Percentiles rank a stretch among this genome's conserved stretches.
These are phyloP conservation scores for Steinernema scapterisci DNA, from an alignment of 2,888 invertebrate species.

Conservation along the genomic window DNA sequence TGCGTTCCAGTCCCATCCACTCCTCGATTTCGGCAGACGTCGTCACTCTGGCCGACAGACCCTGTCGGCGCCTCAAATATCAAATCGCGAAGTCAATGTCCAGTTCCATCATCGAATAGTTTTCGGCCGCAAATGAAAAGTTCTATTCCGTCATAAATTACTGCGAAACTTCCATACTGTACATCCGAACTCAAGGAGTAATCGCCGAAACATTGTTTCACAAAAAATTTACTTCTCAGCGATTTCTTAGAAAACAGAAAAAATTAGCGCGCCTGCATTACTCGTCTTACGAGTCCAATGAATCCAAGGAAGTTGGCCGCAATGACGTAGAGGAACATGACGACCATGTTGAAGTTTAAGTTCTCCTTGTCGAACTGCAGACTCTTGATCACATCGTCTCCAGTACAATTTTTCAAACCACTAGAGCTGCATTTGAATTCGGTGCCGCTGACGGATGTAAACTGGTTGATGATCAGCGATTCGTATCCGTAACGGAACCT, in stretches of 20 bases:
- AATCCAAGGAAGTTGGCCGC: conserved; percentile 54
- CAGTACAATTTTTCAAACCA: conserved; percentile 34
- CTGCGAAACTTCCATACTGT: too few relatives aligned
- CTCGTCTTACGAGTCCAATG: conserved; percentile 56
- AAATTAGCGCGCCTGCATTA: conserved; percentile 40
- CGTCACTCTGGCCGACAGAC: not conserved
- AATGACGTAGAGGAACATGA: conserved; percentile 50
- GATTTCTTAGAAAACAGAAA: too few relatives aligned
- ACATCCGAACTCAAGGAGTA: too few relatives aligned
- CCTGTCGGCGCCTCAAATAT: not conserved
- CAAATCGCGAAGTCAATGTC: not conserved
- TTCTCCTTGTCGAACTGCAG: conserved; percentile 49
- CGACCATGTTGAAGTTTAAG: conserved; percentile 50
- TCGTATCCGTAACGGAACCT: conserved; percentile 65
- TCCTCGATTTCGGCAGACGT: conserved; percentile 20
- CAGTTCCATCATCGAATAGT: conserved; percentile 20
- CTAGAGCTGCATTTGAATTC: not conserved
- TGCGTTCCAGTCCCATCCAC: not conserved
- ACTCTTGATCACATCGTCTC: conserved; percentile 41
- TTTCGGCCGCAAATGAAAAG: not conserved
- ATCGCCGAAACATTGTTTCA: too few relatives aligned
- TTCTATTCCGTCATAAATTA: not conserved
- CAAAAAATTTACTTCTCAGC: too few relatives aligned
- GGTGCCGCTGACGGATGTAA: conserved; percentile 72
- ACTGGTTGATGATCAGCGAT: conserved; percentile 70